A percentile compares a stretch with the other conserved stretches of the same genome.
Evolutionary conservation across 1,140 invertebrate genomes (phyloP).

Genomic region (Heliconius hewitsoni): DNA sequence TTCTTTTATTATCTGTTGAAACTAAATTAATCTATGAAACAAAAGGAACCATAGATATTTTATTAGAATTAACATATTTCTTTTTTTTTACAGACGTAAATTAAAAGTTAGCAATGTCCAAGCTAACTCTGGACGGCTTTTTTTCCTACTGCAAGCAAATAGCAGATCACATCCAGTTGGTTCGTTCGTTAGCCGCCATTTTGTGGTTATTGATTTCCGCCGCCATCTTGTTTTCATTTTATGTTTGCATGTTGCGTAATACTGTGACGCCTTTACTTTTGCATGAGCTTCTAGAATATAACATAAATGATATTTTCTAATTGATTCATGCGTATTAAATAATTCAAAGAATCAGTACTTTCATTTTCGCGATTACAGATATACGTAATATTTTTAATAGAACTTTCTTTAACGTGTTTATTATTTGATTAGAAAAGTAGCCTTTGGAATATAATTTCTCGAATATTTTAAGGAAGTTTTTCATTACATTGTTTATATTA

Average conservation of each 20-base stretch:
- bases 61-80: conserved; percentile 35
- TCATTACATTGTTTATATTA: too few relatives aligned
- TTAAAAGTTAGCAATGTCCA: conserved; percentile 71
- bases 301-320: conserved; percentile 14
- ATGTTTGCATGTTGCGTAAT: conserved; percentile 39
- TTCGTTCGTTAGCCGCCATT: conserved; percentile 71
- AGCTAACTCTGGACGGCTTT: conserved; percentile 77
- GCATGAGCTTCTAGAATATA: neutral
- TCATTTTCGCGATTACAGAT: neutral
- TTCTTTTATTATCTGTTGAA: conserved; percentile 31
- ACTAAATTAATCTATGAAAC: conserved; percentile 13
- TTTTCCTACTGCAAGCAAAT: conserved; percentile 81
- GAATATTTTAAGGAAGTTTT: too few relatives aligned
- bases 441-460: too few relatives aligned
- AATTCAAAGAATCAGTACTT: neutral
- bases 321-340: neutral
- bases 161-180: conserved; percentile 79
- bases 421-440: neutral
- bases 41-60: conserved; percentile 8
- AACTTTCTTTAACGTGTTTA: neutral
- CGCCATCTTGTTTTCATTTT: conserved; percentile 52
- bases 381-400: neutral
- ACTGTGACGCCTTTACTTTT: neutral
- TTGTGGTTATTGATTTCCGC: conserved; percentile 55
- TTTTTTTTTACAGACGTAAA: conserved; percentile 70